Percentiles rank a stretch among this genome's conserved stretches.
phyloP scores from a whole-genome alignment of 2,888 invertebrate species.

The Pachymerium ferrugineum region DNA sequence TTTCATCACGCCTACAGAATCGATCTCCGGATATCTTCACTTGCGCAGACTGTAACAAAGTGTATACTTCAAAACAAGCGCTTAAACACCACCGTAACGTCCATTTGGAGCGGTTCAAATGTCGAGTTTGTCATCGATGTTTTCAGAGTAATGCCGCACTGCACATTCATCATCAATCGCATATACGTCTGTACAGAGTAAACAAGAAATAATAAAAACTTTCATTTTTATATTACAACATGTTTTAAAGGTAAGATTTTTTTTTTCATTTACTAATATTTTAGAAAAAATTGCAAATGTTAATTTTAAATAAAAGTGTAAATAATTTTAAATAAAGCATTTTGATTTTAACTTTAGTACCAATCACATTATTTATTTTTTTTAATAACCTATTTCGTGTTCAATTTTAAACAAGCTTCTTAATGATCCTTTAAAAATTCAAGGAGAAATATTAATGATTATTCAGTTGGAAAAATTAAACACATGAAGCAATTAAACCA shows the following conservation, averaged over 20 bases:
- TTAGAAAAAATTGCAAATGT: no score
- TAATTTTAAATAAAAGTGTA: no score
- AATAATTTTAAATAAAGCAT: neutral
- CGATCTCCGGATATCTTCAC: neutral
- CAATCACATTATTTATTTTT: neutral
- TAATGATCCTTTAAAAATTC: no score
- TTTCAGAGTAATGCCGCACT: constrained; percentile 7
- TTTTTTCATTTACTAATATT: no score
- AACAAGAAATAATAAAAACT: no score
- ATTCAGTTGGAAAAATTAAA: no score
- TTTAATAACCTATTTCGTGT: no score
- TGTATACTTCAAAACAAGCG: neutral
- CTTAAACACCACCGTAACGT: constrained; percentile 8
- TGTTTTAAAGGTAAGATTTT: neutral
- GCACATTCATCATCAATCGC: neutral
- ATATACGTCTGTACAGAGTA: neutral
- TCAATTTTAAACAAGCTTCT: no score
- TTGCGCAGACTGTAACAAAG: neutral
- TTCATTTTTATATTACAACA: no score
- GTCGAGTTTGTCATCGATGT: neutral
- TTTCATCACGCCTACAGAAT: neutral
- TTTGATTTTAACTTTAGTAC: no score
- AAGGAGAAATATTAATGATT: no score
- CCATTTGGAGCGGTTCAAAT: constrained; percentile 12
- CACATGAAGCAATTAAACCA: no score